phyloP scores from a whole-genome alignment of 2,888 invertebrate genomes.

The Nomada lathburiana region DNA sequence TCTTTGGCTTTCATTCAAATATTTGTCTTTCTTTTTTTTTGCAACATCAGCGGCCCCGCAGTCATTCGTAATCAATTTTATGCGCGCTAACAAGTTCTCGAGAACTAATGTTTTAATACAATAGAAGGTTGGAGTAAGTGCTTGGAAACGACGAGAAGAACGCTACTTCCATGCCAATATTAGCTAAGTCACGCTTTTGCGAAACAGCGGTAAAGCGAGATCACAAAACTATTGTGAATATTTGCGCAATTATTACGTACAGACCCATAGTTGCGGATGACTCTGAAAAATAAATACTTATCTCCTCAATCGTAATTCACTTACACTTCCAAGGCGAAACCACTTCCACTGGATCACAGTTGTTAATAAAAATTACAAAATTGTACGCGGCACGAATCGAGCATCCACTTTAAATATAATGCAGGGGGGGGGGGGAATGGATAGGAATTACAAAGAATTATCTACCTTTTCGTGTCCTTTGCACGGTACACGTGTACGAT shows the following conservation, averaged over 20 bases:
- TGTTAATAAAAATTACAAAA: no score
- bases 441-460: background rate
- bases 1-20: background rate
- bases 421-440: no score
- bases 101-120: no score
- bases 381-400: no score
- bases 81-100: background rate
- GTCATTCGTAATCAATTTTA: no score
- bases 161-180: background rate
- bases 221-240: background rate
- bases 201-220: background rate
- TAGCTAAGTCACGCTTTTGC: background rate
- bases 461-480: background rate
- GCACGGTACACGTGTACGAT: no score
- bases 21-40: no score
- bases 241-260: background rate
- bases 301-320: no score
- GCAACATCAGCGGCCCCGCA: no score
- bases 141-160: background rate
- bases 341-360: no score
- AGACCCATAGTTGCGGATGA: background rate
- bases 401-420: no score
- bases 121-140: background rate
- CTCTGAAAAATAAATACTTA: background rate
- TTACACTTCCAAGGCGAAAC: no score